These are phyloP conservation scores for Luidia sarsii DNA, from an alignment of 53 echinoderm and acorn worm genomes.

Conservation along the genomic window DNA sequence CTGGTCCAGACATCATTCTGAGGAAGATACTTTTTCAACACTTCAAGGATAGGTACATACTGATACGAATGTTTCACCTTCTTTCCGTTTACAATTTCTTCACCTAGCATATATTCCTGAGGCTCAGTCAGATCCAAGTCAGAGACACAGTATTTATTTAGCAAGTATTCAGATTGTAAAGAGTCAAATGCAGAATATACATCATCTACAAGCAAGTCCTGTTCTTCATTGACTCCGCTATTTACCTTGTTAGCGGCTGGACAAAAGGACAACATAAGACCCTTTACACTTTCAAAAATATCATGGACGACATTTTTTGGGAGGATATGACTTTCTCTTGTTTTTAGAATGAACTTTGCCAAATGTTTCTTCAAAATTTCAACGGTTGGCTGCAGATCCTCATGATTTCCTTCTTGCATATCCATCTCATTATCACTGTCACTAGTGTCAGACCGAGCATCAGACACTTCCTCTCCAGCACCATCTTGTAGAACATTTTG, in stretches of 20 bases:
- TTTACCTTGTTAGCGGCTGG: background rate
- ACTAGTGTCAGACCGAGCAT: too few relatives aligned
- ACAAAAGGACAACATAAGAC: slow-evolving; percentile 8
- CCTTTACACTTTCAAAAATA: slow-evolving; percentile 31
- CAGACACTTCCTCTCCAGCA: slow-evolving; percentile 1
- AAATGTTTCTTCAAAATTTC: slow-evolving; percentile 45
- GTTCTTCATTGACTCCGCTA: slow-evolving; percentile 5
- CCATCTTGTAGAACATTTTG: background rate
- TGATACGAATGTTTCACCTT: slow-evolving; percentile 43
- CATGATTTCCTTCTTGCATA: background rate
- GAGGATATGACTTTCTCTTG: slow-evolving; percentile 50
- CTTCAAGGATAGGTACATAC: slow-evolving; percentile 55
- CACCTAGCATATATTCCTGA: slow-evolving; percentile 45
- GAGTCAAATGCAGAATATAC: slow-evolving; percentile 32
- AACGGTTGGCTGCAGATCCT: too few relatives aligned
- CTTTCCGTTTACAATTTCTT: slow-evolving; percentile 53
- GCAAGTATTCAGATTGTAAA: slow-evolving; percentile 20
- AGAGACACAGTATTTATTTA: slow-evolving; percentile 45
- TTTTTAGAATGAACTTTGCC: slow-evolving; percentile 55
- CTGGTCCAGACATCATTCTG: slow-evolving; percentile 61
- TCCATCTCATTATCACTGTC: background rate
- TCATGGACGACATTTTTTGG: slow-evolving; percentile 44
- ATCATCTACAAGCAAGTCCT: background rate
- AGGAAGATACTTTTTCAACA: slow-evolving; percentile 51
- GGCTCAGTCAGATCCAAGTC: slow-evolving; percentile 43